phyloP scores from a whole-genome alignment of 2,888 invertebrate species.

The Amphipoea lucens region DNA sequence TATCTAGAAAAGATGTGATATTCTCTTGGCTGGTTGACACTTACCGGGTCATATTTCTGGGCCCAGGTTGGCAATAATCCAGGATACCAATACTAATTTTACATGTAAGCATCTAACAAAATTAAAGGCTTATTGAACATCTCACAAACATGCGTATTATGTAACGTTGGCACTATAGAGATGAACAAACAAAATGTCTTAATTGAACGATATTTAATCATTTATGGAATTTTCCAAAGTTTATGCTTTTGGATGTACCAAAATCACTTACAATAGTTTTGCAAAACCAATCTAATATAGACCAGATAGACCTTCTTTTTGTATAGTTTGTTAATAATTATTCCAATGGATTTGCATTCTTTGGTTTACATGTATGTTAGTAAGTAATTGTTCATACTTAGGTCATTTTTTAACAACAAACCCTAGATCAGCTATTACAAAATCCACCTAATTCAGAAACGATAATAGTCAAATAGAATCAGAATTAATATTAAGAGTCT shows the following conservation, averaged over 20 bases:
- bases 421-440: background rate
- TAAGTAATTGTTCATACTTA: background rate
- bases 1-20: background rate
- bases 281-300: too few relatives aligned
- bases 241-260: background rate
- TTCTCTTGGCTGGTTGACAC: too few relatives aligned
- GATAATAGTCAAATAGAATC: background rate
- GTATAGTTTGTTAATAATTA: too few relatives aligned
- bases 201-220: background rate
- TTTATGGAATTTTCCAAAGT: background rate
- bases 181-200: background rate
- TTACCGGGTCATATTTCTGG: background rate
- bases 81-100: background rate
- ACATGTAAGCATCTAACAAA: background rate
- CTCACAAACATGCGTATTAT: background rate
- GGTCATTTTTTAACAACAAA: background rate
- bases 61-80: too few relatives aligned
- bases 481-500: background rate
- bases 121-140: background rate
- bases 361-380: background rate
- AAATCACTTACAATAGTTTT: too few relatives aligned
- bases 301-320: too few relatives aligned
- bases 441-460: background rate
- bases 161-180: background rate
- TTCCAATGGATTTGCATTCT: background rate